Evolutionary conservation across 2,888 invertebrate genomes (phyloP).

Genomic region (Tolmerus cingulatus): DNA sequence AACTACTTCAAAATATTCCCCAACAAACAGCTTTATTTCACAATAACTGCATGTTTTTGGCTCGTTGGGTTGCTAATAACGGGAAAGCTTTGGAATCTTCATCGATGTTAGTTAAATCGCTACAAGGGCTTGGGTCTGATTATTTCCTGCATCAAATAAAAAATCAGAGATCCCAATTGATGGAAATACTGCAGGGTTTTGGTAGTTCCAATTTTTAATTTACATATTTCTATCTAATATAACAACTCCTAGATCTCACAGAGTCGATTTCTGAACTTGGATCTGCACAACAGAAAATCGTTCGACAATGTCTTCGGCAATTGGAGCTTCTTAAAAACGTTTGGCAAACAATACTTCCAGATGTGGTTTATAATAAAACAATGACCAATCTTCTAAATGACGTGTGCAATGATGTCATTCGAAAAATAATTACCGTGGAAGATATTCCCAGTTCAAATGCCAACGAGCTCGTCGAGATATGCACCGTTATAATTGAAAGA

Average conservation of each 20-base stretch:
- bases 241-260: constrained; percentile 54
- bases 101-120: constrained; percentile 72
- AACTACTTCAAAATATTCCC: constrained; percentile 82
- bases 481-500: constrained; percentile 75
- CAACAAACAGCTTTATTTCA: constrained; percentile 86
- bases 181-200: constrained; percentile 78
- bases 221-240: neutral
- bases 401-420: constrained; percentile 58
- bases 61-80: constrained; percentile 75
- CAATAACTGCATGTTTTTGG: constrained; percentile 91
- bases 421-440: constrained; percentile 73
- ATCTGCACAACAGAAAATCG: constrained; percentile 68
- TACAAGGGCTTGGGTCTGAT: constrained; percentile 74
- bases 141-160: constrained; percentile 77
- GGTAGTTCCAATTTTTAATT: constrained; percentile 65
- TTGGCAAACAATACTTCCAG: constrained; percentile 86
- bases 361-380: constrained; percentile 76
- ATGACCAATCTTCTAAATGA: constrained; percentile 67
- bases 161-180: constrained; percentile 77
- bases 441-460: constrained; percentile 89
- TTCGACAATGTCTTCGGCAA: constrained; percentile 85
- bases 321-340: constrained; percentile 84
- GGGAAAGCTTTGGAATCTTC: constrained; percentile 67
- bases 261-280: constrained; percentile 57
- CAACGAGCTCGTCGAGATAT: constrained; percentile 78